Conservation (phyloP, 2,888 invertebrate genomes). For the Ectobius pallidus region DNA sequence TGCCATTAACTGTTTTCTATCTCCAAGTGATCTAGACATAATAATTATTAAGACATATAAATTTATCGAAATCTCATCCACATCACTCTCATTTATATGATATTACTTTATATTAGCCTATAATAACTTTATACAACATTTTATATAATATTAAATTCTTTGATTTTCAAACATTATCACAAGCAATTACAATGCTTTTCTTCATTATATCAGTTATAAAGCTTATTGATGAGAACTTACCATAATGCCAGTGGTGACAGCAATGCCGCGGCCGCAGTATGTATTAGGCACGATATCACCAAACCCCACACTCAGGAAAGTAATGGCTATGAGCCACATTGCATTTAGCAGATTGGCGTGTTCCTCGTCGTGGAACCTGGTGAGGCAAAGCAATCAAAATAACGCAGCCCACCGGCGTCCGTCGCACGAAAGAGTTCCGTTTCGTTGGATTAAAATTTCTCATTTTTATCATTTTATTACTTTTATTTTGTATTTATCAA, state of each 20-base stretch:
- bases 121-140: no score
- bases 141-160: no score
- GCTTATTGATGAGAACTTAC: constrained; percentile 78
- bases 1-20: no score
- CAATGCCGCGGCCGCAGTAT: constrained; percentile 99
- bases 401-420: background rate
- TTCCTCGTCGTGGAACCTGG: constrained; percentile 97
- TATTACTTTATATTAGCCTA: no score
- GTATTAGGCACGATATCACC: constrained; percentile 99
- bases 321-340: constrained; percentile 99
- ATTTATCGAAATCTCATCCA: no score
- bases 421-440: background rate
- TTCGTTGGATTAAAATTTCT: background rate
- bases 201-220: no score
- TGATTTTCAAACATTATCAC: no score
- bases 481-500: no score
- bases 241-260: constrained; percentile 99
- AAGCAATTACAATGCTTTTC: no score
- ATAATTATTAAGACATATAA: no score
- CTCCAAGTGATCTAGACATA: no score
- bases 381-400: constrained; percentile 4
- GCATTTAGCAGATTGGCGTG: constrained; percentile 99
- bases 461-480: background rate
- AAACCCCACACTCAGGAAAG: constrained; percentile 99
- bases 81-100: no score